phyloP scores from a whole-genome alignment of 2,888 invertebrate genomes.

The Drosophila heteroneura region DNA sequence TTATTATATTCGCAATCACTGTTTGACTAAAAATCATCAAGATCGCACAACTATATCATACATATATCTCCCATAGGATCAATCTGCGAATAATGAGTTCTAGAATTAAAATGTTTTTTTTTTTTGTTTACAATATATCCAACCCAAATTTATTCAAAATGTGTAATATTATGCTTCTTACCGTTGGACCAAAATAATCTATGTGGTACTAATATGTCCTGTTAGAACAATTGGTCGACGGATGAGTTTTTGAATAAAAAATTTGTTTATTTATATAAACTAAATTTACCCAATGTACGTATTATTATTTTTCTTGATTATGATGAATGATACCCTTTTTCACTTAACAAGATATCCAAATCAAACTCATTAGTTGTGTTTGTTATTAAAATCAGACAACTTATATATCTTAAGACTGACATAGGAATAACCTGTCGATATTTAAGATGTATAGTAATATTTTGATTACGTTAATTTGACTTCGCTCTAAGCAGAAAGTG shows the following conservation, averaged over 20 bases:
- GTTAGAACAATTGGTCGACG: not conserved
- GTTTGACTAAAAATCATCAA: too few species aligned
- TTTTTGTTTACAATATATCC: not conserved
- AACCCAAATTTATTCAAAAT: not conserved
- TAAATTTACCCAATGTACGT: not conserved
- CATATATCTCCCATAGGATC: too few species aligned
- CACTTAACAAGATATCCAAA: not conserved
- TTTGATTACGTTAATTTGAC: not conserved
- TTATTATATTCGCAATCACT: too few species aligned
- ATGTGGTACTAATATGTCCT: not conserved
- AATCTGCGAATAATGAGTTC: too few species aligned
- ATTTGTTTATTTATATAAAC: not conserved
- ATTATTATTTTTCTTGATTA: not conserved
- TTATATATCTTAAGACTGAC: not conserved
- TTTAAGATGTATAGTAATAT: not conserved
- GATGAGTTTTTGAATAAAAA: not conserved
- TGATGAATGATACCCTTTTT: not conserved
- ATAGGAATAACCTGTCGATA: not conserved
- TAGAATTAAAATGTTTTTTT: not conserved
- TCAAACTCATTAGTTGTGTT: not conserved
- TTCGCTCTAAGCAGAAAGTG: not conserved
- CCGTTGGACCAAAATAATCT: not conserved
- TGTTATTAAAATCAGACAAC: not conserved
- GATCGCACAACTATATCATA: too few species aligned
- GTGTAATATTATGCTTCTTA: not conserved